Evolutionary conservation across 2,888 invertebrate species (phyloP).

Genomic region (Nymphalis c-album): DNA sequence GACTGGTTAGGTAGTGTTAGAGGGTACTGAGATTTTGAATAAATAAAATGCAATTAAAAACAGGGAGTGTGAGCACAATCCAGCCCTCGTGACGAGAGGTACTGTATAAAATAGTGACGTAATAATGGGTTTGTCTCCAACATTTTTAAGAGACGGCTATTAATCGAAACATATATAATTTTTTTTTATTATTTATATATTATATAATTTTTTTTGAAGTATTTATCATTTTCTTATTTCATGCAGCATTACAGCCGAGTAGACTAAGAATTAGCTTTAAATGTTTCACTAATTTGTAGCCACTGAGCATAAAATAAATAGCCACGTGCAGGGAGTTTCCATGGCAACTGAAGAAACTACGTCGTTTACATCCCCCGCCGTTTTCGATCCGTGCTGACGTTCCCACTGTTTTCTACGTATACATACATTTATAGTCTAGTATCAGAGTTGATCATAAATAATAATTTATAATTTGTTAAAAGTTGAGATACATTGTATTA

Average conservation of each 20-base stretch:
- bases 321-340: constrained; percentile 73
- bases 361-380: constrained; percentile 63
- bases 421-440: neutral
- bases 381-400: constrained; percentile 30
- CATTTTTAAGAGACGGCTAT: constrained; percentile 43
- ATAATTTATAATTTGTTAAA: neutral
- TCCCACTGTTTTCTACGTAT: neutral
- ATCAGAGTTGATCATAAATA: too few relatives aligned
- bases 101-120: constrained; percentile 53
- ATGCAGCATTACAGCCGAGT: neutral
- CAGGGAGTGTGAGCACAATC: constrained; percentile 51
- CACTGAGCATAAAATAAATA: constrained; percentile 49
- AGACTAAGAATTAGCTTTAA: constrained; percentile 4
- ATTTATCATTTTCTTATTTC: neutral
- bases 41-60: constrained; percentile 77
- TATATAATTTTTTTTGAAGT: too few relatives aligned
- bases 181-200: too few relatives aligned
- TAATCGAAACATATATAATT: too few relatives aligned
- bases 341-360: constrained; percentile 76
- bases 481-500: neutral
- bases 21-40: constrained; percentile 67
- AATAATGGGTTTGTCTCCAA: constrained; percentile 48
- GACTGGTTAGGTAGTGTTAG: constrained; percentile 49
- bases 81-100: constrained; percentile 49
- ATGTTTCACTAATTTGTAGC: constrained; percentile 49